Evolutionary conservation across 2,113 vertebrate species (phyloP).

Genomic region (Melanerpes aurifrons): DNA sequence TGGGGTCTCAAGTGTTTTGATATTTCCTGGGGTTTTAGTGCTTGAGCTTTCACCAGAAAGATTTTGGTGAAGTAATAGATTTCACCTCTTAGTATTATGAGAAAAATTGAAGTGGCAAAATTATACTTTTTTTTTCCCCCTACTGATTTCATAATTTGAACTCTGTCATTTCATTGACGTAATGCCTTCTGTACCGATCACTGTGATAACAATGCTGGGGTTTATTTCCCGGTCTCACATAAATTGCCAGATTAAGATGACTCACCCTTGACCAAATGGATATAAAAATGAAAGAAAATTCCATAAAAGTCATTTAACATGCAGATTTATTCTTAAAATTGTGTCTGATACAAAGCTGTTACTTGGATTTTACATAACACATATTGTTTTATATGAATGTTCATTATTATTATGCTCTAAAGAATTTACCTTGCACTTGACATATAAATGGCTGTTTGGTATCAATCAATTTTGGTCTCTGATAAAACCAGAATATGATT

Average conservation of each 20-base stretch:
- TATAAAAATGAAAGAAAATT: conserved; percentile 44
- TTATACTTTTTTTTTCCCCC: not conserved
- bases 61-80: not conserved
- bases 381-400: not conserved
- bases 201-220: not conserved
- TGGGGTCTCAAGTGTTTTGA: not conserved
- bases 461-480: not conserved
- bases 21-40: not conserved
- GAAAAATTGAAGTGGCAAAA: not conserved
- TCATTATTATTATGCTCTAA: not conserved
- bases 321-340: conserved; percentile 24
- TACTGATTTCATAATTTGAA: conserved; percentile 34
- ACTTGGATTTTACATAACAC: not conserved
- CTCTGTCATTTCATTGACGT: conserved; percentile 1
- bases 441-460: not conserved
- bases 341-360: not conserved
- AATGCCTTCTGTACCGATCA: not conserved
- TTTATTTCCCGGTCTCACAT: not conserved
- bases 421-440: not conserved
- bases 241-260: conserved; percentile 45
- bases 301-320: not conserved
- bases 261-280: conserved; percentile 48
- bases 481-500: not conserved
- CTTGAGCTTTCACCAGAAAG: not conserved
- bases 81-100: not conserved